A percentile compares a stretch with the other conserved stretches of the same genome.
phyloP scores from a whole-genome alignment of 2,113 vertebrate species.

The Hippocampus zosterae region DNA sequence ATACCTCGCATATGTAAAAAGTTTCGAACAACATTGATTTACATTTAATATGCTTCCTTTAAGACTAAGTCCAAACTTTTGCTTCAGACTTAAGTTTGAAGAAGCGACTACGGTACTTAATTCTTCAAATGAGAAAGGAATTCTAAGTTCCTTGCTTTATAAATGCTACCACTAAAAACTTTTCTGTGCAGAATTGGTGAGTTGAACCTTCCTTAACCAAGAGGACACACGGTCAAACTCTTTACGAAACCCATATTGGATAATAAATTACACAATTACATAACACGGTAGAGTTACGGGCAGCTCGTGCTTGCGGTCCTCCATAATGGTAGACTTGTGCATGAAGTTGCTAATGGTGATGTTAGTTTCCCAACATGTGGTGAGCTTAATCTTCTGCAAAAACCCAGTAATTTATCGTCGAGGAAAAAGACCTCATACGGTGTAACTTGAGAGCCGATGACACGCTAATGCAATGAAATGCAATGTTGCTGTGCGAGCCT shows the following conservation, averaged over 20 bases:
- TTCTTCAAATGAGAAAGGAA: too few relatives aligned
- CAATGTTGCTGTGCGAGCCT: not conserved
- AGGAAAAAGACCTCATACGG: not conserved
- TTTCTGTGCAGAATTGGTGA: too few relatives aligned
- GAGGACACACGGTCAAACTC: not conserved
- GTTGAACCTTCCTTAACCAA: not conserved
- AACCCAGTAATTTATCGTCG: conserved; percentile 1
- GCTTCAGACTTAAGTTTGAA: too few relatives aligned
- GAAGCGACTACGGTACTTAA: too few relatives aligned
- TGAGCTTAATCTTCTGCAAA: not conserved
- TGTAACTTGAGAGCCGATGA: conserved; percentile 2
- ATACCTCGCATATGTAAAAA: conserved; percentile 36
- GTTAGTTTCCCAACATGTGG: not conserved
- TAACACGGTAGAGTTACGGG: not conserved
- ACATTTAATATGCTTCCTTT: conserved; percentile 1
- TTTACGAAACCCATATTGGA: not conserved
- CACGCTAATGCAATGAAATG: not conserved
- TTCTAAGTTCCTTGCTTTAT: too few relatives aligned
- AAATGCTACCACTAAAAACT: too few relatives aligned
- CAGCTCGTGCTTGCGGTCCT: not conserved
- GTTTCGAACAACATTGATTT: conserved; percentile 24
- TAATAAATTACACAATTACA: not conserved
- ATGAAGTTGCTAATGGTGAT: conserved; percentile 7
- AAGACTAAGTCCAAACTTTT: too few relatives aligned
- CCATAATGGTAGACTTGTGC: not conserved